Percentiles rank a stretch among this genome's conserved stretches.
Evolutionary conservation across 2,888 invertebrate species (phyloP).

Genomic region (Mimachlamys varia): DNA sequence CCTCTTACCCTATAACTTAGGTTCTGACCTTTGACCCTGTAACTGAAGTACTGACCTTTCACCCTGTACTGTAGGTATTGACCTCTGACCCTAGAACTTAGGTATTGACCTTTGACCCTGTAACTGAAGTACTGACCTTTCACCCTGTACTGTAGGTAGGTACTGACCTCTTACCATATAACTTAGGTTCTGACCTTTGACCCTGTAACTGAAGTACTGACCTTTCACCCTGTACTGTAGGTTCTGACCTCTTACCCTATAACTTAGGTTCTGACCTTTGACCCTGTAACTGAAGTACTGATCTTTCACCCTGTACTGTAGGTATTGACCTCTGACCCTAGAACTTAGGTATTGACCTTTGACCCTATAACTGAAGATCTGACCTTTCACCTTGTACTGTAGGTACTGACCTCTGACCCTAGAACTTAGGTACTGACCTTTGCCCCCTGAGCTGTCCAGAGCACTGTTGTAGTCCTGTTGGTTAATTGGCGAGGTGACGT

Average conservation of each 20-base stretch:
- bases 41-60: neutral
- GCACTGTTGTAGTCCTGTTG: slow-evolving; percentile 72
- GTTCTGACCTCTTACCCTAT: neutral
- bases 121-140: too few species aligned
- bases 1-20: neutral
- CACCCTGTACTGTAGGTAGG: too few species aligned
- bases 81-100: neutral
- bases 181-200: too few species aligned
- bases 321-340: neutral
- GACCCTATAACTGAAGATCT: slow-evolving; percentile 51
- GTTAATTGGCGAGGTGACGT: slow-evolving; percentile 79
- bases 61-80: neutral
- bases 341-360: slow-evolving; percentile 50
- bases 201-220: too few species aligned
- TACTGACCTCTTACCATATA: too few species aligned
- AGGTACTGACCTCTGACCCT: slow-evolving; percentile 3
- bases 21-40: slow-evolving; percentile 60
- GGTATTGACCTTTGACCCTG: slow-evolving; percentile 54
- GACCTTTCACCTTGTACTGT: neutral
- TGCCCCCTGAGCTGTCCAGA: slow-evolving; percentile 75
- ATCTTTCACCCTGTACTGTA: neutral
- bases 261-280: neutral
- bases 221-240: neutral
- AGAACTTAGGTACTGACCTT: slow-evolving; percentile 48
- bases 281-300: neutral